A percentile compares a stretch with the other conserved stretches of the same genome.
Conservation (phyloP, 2,797 vertebrate genomes). For the Etheostoma nigrum region DNA sequence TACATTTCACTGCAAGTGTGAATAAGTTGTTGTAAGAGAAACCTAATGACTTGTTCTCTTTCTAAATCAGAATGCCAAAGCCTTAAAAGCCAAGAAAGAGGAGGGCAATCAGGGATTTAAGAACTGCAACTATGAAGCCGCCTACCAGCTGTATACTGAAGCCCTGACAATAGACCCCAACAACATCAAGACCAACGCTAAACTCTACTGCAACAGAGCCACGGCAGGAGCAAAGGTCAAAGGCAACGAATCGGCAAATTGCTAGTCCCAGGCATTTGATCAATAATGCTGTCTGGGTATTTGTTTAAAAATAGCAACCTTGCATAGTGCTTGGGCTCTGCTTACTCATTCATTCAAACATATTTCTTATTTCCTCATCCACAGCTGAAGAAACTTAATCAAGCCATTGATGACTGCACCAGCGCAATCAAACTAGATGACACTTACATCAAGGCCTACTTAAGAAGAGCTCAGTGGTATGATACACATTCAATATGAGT, state of each 20-base stretch:
- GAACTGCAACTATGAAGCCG: slow-evolving; percentile 90
- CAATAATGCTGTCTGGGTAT: background rate
- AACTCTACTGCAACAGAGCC: slow-evolving; percentile 97
- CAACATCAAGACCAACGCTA: slow-evolving; percentile 98
- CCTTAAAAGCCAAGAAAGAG: slow-evolving; percentile 96
- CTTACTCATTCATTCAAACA: background rate
- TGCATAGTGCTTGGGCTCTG: background rate
- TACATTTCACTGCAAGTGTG: background rate
- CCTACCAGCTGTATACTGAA: slow-evolving; percentile 93
- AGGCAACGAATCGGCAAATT: background rate
- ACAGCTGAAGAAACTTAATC: slow-evolving; percentile 92
- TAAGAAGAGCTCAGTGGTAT: slow-evolving; percentile 93
- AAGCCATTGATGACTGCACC: slow-evolving; percentile 95
- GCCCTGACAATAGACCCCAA: slow-evolving; percentile 95
- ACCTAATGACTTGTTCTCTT: slow-evolving; percentile 34
- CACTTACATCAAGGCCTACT: slow-evolving; percentile 93
- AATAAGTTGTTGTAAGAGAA: background rate
- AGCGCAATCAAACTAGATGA: slow-evolving; percentile 93
- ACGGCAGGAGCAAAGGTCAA: slow-evolving; percentile 94
- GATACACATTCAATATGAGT: slow-evolving; percentile 1
- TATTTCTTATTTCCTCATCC: slow-evolving; percentile 4
- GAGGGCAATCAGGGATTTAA: slow-evolving; percentile 96
- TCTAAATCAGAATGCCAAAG: slow-evolving; percentile 92
- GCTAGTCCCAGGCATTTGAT: background rate
- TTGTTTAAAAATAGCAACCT: background rate